phyloP scores from a whole-genome alignment of 2,888 invertebrate species.

The Brachylomia viminalis region DNA sequence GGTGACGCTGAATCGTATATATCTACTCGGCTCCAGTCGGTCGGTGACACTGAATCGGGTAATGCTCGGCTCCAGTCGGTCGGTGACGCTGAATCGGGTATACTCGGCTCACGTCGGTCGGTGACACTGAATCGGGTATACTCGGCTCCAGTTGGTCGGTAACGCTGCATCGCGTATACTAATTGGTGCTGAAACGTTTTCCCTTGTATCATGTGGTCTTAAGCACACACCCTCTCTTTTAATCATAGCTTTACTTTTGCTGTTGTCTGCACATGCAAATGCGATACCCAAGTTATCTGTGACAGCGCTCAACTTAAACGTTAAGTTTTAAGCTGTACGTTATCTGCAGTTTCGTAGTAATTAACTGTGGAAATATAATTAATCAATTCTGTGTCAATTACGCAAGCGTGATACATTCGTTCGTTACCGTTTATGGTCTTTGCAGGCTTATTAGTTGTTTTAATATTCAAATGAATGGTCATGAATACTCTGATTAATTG shows the following conservation, averaged over 20 bases:
- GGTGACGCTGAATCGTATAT: too few species aligned
- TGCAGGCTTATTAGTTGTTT: neutral
- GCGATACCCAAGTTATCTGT: slow-evolving; percentile 12
- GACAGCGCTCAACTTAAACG: neutral
- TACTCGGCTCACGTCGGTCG: too few species aligned
- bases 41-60: neutral
- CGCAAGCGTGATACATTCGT: neutral
- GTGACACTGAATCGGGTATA: too few species aligned
- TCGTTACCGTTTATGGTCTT: neutral
- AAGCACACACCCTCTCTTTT: neutral
- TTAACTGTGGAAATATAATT: slow-evolving; percentile 16
- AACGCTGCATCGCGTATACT: too few species aligned
- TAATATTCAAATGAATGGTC: neutral
- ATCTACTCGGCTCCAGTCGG: too few species aligned
- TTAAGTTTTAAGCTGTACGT: slow-evolving; percentile 29
- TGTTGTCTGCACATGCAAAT: slow-evolving; percentile 36
- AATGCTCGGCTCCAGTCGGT: too few species aligned
- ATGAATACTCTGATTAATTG: neutral
- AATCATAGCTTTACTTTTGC: neutral
- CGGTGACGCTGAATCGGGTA: too few species aligned
- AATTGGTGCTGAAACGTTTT: too few species aligned
- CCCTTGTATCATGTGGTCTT: too few species aligned
- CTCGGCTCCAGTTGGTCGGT: too few species aligned
- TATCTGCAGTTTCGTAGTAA: slow-evolving; percentile 32
- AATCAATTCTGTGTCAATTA: slow-evolving; percentile 4